Conservation (phyloP, 30 jellyfish, hydroid and myxozoan species). For the Aurelia aurita region DNA sequence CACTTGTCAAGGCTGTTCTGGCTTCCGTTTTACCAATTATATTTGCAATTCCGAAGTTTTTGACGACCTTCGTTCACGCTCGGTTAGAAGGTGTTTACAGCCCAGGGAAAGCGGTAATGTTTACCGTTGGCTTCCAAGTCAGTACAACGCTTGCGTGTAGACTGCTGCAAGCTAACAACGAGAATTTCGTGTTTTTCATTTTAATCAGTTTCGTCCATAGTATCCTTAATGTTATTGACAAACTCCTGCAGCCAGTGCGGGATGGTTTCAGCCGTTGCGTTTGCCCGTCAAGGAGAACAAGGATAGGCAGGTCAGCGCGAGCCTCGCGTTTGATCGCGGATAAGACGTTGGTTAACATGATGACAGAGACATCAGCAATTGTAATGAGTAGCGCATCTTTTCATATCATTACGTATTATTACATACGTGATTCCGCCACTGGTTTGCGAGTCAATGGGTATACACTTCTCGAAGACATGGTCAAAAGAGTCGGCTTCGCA, state of each 20-base stretch:
- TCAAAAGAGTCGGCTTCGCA: conserved; percentile 8
- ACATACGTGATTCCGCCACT: conserved; percentile 7
- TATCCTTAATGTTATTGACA: conserved; percentile 24
- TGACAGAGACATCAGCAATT: conserved; percentile 38
- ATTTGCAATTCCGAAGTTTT: conserved; percentile 17
- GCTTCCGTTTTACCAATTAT: conserved; percentile 12
- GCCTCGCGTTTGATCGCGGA: conserved; percentile 19
- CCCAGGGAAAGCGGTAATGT: background rate
- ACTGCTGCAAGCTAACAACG: conserved; percentile 31
- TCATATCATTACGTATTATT: conserved; percentile 10
- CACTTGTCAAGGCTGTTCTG: conserved; percentile 1
- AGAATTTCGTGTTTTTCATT: background rate
- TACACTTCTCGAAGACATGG: background rate
- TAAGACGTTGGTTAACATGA: conserved; percentile 10
- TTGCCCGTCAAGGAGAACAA: no score
- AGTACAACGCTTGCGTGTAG: conserved; percentile 2
- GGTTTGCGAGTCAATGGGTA: conserved; percentile 17
- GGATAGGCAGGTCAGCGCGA: no score
- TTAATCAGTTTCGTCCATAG: conserved; percentile 41
- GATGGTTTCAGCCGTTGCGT: background rate
- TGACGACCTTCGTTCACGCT: background rate
- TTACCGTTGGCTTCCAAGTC: background rate
- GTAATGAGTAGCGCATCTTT: conserved; percentile 19
- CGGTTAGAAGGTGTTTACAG: background rate
- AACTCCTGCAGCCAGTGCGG: conserved; percentile 20